These are phyloP conservation scores for Anoplophora glabripennis DNA, from an alignment of 1,140 invertebrate genomes.

Conservation along the genomic window DNA sequence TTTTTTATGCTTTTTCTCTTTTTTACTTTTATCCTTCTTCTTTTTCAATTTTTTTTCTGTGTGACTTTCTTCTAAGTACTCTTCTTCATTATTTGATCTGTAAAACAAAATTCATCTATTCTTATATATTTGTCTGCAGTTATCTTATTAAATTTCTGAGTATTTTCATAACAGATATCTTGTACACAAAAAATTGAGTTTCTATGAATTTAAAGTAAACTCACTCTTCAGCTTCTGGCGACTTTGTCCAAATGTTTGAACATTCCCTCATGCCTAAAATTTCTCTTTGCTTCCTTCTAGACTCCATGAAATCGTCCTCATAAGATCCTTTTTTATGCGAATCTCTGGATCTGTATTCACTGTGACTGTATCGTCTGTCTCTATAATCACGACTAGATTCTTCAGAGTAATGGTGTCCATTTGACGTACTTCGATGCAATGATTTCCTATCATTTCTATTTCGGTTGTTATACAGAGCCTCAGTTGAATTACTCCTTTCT, in stretches of 20 bases:
- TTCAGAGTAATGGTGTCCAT: too few species aligned
- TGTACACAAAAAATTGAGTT: too few species aligned
- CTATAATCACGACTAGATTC: too few species aligned
- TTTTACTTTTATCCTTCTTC: constrained; percentile 47
- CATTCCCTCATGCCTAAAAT: constrained; percentile 68
- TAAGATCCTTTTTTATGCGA: constrained; percentile 16
- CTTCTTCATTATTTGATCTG: constrained; percentile 46
- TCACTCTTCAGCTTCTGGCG: constrained; percentile 53
- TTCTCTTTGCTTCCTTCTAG: constrained; percentile 67
- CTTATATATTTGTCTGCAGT: neutral
- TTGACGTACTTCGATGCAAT: too few species aligned
- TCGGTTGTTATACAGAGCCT: too few species aligned
- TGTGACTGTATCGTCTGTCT: neutral
- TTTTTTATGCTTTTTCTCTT: constrained; percentile 53
- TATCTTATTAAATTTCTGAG: too few species aligned
- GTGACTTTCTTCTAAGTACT: constrained; percentile 54
- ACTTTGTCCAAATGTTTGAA: constrained; percentile 68
- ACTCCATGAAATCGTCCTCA: constrained; percentile 61
- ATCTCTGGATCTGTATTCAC: constrained; percentile 12
- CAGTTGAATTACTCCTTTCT: too few species aligned
- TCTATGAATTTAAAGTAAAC: too few species aligned
- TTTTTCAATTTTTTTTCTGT: constrained; percentile 41
- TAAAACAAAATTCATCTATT: constrained; percentile 2
- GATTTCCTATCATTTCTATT: too few species aligned
- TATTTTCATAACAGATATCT: too few species aligned